A percentile compares a stretch with the other conserved stretches of the same genome.
phyloP scores from a whole-genome alignment of 2,797 vertebrate species.

The Megaceryle alcyon region DNA sequence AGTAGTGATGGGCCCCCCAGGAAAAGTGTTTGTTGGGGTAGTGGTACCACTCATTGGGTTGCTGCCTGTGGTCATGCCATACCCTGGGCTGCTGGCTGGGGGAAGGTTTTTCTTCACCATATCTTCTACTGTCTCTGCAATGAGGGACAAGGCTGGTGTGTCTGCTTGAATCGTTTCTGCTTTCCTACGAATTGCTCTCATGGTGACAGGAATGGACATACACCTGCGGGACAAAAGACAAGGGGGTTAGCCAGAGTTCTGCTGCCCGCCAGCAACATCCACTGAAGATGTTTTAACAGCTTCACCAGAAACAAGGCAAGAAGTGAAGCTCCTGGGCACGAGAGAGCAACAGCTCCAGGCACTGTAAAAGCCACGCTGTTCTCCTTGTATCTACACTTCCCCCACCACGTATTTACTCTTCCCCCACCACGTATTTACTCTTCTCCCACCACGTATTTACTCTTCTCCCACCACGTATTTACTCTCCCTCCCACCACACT shows the following conservation, averaged over 20 bases:
- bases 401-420: background rate
- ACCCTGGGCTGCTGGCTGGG: slow-evolving; percentile 94
- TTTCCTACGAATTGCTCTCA: slow-evolving; percentile 97
- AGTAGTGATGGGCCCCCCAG: slow-evolving; percentile 89
- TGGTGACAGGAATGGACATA: slow-evolving; percentile 99
- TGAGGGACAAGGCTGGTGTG: slow-evolving; percentile 95
- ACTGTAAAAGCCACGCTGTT: background rate
- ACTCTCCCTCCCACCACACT: background rate
- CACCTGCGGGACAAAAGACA: slow-evolving; percentile 82
- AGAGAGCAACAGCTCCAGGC: background rate
- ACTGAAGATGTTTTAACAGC: background rate
- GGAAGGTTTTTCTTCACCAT: slow-evolving; percentile 99
- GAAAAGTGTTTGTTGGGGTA: slow-evolving; percentile 89
- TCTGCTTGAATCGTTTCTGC: slow-evolving; percentile 99
- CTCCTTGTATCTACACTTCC: background rate
- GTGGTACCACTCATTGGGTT: slow-evolving; percentile 91
- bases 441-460: background rate
- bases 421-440: background rate
- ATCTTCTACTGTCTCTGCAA: slow-evolving; percentile 96
- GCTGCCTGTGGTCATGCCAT: slow-evolving; percentile 89
- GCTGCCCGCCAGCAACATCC: background rate
- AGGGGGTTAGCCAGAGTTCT: background rate
- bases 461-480: background rate
- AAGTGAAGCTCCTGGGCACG: background rate
- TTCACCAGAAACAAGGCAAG: accelerated